Evolutionary conservation across 2,888 invertebrate genomes (phyloP), one percentile per base, ranked within the genome.

Genomic region (Parelbella ahira): DNA sequence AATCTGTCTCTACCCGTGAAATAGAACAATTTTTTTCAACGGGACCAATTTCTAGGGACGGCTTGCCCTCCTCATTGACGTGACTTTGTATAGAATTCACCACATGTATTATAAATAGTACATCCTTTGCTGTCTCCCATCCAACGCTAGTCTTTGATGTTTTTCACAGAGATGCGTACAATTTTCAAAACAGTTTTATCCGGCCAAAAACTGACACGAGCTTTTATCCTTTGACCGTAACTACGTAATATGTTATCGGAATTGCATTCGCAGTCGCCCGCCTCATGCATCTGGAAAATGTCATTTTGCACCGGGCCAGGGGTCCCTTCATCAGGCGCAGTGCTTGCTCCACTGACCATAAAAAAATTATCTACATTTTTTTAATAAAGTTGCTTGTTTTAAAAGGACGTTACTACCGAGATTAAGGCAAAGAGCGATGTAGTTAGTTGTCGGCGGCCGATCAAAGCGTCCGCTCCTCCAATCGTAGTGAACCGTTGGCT

Each of bases 301-400:
- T 66, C 61, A 63, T n/a, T 60, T 59, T 60, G 53, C 45, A 47
- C 49, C 41, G 36, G 43, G 34, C 37, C 48, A 50, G 52, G 53
- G 51, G 56, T 56, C 53, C 47, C 65, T 63, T 56, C 58, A 58
- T 55, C 67, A 55, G 43, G 47, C 60, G 59, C 62, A 56, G 50
- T 62, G 66, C 61, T 70, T 68, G 72, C 72, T 73, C 72, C 72
- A 71, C 72, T 79, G 75, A 73, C 74, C 78, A 73, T 75, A 75
- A 80, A 83, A 12, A 78, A 75, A 71, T n/a, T 76, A 74, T 75
- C 60, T 68, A 74, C 74, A 75, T 79, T 82, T 83, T 84, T 83
- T 71, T 79, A 84, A 86, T 83, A 76, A 84, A 81, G 84, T 86
- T 86, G 86, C 86, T 80, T 83, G 83, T 84, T 86, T 86, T 86